Evolutionary conservation across 2,113 vertebrate species (phyloP), one percentile per base, ranked within the genome.

Genomic region (Zosterops pallidus): DNA sequence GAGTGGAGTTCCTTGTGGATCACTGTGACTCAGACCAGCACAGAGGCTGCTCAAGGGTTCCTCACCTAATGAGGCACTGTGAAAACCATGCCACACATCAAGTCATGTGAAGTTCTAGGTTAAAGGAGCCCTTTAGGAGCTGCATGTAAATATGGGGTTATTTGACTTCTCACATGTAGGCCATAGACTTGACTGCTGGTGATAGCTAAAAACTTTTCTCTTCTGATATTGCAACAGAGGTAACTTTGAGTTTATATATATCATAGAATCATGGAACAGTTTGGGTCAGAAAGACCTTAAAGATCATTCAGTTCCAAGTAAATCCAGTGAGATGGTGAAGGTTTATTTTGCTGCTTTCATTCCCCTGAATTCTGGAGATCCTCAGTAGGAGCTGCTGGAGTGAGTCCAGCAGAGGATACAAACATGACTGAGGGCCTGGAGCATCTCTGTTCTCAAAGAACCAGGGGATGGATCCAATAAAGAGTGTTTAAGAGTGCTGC

Each of bases 111-210:
- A 83, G 52, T 39, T 84, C 41, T 42, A 29, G 26, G 31, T 46
- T 88, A 76, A 68, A 59, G 49, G 5, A 65, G 33, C 23, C n/a
- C 39, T n/a, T 46, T n/a, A 71, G 37, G 35, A 39, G 37, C 37
- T 39, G 59, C 4, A 0, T 39, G 24, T 79, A 9, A 29, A 1
- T 46, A 25, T 2, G 1, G 22, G 5, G 3, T 85, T 79, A 24
- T 53, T 71, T 75, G 60, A 25, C 33, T 49, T 89, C 75, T 67
- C 60, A 22, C 1, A 1, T 44, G 12, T 31, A 70, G 63, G 62
- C 62, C 76, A 6, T 17, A 67, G 37, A 31, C 42, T 35, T n/a
- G 14, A 56, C 18, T 12, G 33, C 0, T 70, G 37, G 29, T 49
- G 60, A 47, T 29, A 9, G 23, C 46, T 62, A 31, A 26, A 64